Evolutionary conservation across 2,888 invertebrate species (phyloP).

Genomic region (Tipula unca): DNA sequence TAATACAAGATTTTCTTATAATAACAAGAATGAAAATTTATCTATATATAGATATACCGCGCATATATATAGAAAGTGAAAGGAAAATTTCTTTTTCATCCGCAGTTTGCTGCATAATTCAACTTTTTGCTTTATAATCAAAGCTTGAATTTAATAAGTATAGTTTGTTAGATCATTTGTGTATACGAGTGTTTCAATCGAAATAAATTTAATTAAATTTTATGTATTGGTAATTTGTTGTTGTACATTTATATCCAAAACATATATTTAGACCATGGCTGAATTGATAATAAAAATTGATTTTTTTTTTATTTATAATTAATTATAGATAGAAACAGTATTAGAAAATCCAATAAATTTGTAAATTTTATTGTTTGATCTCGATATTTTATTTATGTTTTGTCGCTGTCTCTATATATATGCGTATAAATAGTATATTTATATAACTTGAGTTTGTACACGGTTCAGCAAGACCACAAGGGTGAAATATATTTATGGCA

Average conservation of each 20-base stretch:
- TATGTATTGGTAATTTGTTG: neutral
- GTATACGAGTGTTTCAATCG: neutral
- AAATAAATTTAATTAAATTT: neutral
- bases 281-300: constrained; percentile 18
- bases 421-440: no score
- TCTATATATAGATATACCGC: neutral
- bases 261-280: constrained; percentile 18
- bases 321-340: neutral
- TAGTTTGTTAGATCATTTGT: neutral
- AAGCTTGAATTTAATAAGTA: neutral
- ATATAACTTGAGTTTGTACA: neutral
- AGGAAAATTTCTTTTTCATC: neutral
- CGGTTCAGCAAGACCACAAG: neutral
- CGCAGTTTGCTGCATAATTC: neutral
- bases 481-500: neutral
- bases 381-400: neutral
- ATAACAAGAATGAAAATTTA: neutral
- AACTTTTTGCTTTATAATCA: neutral
- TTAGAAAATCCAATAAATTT: neutral
- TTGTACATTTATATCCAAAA: neutral
- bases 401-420: neutral
- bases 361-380: constrained; percentile 14
- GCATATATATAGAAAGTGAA: neutral
- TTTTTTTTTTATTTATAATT: neutral
- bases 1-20: neutral